These are phyloP conservation scores for Rhincodon typus DNA, from an alignment of 2,797 vertebrate species.

Conservation along the genomic window DNA sequence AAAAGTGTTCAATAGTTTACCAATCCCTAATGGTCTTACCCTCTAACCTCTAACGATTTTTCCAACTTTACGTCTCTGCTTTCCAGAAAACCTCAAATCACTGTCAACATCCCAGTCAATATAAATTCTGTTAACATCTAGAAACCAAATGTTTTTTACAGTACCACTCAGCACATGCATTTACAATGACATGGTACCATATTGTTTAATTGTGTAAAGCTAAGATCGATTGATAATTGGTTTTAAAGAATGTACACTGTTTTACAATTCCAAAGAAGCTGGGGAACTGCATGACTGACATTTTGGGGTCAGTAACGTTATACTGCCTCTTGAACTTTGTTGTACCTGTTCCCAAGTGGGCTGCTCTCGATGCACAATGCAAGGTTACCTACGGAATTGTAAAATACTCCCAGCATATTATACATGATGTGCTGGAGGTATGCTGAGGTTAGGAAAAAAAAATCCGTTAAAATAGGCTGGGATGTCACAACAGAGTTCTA, in stretches of 20 bases:
- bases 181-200: neutral
- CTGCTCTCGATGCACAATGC: neutral
- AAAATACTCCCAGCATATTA: neutral
- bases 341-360: neutral
- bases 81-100: conserved; percentile 8
- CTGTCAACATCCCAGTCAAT: neutral
- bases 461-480: neutral
- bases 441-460: neutral
- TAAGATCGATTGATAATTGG: neutral
- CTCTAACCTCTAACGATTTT: neutral
- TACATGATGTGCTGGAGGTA: neutral
- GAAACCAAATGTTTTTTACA: neutral
- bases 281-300: neutral
- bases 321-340: neutral
- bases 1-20: conserved; percentile 1
- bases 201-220: neutral
- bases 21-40: conserved; percentile 8
- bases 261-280: neutral
- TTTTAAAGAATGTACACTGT: neutral
- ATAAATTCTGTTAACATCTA: neutral
- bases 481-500: neutral
- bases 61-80: neutral
- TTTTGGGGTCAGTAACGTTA: neutral
- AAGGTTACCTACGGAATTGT: neutral
- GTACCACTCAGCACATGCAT: neutral